Evolutionary conservation across 2,888 invertebrate genomes (phyloP), one percentile per base, ranked within the genome.

Genomic region (Pristionchus fissidentatus): DNA sequence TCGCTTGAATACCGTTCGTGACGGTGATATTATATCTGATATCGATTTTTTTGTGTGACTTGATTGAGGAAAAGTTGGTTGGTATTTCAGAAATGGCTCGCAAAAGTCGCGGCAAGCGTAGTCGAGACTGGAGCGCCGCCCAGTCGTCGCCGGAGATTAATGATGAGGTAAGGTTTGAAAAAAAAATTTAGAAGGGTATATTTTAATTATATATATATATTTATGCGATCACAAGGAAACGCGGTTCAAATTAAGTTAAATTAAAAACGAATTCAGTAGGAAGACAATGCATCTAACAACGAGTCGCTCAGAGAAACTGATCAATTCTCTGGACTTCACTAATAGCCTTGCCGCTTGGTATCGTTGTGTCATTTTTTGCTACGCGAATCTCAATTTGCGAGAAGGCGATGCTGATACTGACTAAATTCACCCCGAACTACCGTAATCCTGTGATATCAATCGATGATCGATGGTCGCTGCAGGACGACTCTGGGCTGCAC

Each of bases 401-500:
- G n/a, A n/a, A n/a, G n/a, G n/a, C n/a, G n/a, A n/a, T n/a, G n/a
- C n/a, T n/a, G n/a, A n/a, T n/a, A n/a, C n/a, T n/a, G n/a, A n/a
- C n/a, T n/a, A n/a, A n/a, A n/a, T n/a, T n/a, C n/a, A n/a, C n/a
- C n/a, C n/a, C n/a, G n/a, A 57, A 22, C 57, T 57, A 57, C 57
- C 29, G n/a, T 57, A 26, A 57, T 57, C 57, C 52, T 29, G 1
- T 57, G 3, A 1, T n/a, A n/a, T n/a, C n/a, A n/a, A n/a, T n/a
- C n/a, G n/a, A n/a, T n/a, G n/a, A n/a, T n/a, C 57, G 1, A 55
- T 55, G 32, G 1, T 60, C 32, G 15, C 29, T 38, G 7, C n/a
- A 52, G 52, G 77, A 52, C 32, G 77, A 77, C 52, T 77, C 77
- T 19, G 10, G 52, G 10, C 29, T 77, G 77, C 52, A n/a, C 32